Percentiles rank a stretch among this genome's conserved stretches.
Evolutionary conservation across 2,113 vertebrate genomes (phyloP).

Genomic region (Menidia beryllina): DNA sequence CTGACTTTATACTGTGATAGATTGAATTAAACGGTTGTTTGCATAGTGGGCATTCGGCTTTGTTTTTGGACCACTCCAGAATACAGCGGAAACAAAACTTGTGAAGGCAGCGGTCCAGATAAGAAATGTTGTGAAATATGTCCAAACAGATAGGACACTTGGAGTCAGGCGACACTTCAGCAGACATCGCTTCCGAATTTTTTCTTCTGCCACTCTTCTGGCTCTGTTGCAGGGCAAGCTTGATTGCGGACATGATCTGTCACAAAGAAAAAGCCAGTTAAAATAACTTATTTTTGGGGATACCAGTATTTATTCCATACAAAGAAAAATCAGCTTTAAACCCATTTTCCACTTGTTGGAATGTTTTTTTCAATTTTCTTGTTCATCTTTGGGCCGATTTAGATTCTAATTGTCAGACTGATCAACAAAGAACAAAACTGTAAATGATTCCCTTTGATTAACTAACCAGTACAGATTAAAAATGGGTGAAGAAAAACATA

Average conservation of each 20-base stretch:
- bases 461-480: too few species aligned
- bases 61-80: slow-evolving; percentile 98
- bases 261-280: slow-evolving; percentile 2
- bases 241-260: slow-evolving; percentile 85
- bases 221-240: slow-evolving; percentile 81
- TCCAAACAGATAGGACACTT: slow-evolving; percentile 98
- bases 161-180: slow-evolving; percentile 92
- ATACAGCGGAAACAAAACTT: slow-evolving; percentile 97
- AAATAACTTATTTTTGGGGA: neutral
- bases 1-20: slow-evolving; percentile 92
- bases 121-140: slow-evolving; percentile 91
- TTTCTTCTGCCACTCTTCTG: slow-evolving; percentile 72
- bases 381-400: too few species aligned
- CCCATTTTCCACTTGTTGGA: neutral
- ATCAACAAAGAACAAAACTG: too few species aligned
- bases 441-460: too few species aligned
- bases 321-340: neutral
- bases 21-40: slow-evolving; percentile 96
- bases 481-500: too few species aligned
- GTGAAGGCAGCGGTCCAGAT: slow-evolving; percentile 91
- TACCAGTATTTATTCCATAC: neutral
- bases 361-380: too few species aligned
- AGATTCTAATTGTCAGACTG: too few species aligned
- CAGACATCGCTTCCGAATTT: slow-evolving; percentile 73
- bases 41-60: slow-evolving; percentile 96